Conservation (phyloP, 2,113 vertebrate genomes). For the Anser brachyrhynchus region DNA sequence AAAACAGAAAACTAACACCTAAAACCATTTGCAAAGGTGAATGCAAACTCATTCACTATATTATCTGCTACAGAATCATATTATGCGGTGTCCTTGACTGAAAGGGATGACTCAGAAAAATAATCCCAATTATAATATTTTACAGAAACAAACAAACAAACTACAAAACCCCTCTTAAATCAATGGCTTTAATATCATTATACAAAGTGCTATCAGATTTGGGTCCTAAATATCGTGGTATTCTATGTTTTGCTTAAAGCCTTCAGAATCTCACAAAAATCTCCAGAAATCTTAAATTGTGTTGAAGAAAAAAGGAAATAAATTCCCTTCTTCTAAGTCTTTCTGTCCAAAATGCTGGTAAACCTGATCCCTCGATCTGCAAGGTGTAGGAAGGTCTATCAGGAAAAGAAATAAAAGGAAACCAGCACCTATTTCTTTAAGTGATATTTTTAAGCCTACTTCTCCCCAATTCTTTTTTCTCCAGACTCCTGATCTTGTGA, state of each 20-base stretch:
- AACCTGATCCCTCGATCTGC: not conserved
- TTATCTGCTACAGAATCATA: not conserved
- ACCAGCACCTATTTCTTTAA: not conserved
- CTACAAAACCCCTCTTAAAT: not conserved
- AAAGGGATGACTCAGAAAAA: not conserved
- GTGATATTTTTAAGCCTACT: slow-evolving; percentile 4
- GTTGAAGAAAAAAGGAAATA: not conserved
- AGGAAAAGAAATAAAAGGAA: not conserved
- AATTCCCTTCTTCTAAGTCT: not conserved
- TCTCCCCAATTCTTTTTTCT: slow-evolving; percentile 1
- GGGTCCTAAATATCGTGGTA: not conserved
- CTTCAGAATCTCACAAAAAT: not conserved
- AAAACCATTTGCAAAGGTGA: not conserved
- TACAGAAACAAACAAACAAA: not conserved
- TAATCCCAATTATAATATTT: not conserved
- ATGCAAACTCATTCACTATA: not conserved
- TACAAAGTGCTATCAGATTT: not conserved
- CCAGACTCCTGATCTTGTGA: slow-evolving; percentile 15
- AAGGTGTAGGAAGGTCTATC: not conserved
- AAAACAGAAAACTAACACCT: not conserved
- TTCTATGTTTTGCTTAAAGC: not conserved
- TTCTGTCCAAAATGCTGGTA: not conserved
- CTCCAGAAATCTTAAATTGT: not conserved
- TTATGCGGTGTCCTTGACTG: rapidly evolving
- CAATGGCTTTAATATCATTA: not conserved